Conservation (phyloP, 2,113 vertebrate species). For the Blennius ocellaris region DNA sequence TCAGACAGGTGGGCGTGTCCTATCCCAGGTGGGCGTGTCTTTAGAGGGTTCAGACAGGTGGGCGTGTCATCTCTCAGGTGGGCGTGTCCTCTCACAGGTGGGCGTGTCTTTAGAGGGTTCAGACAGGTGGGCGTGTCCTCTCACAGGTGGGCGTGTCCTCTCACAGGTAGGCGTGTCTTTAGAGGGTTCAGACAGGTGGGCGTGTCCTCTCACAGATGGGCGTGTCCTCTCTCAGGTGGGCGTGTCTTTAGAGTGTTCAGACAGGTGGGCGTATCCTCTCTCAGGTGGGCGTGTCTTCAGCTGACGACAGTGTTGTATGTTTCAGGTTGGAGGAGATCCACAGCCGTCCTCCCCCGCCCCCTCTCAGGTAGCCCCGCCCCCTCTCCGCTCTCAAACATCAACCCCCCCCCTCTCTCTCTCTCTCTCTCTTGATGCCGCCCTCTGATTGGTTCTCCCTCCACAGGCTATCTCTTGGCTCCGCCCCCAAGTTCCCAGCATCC, state of each 20-base stretch:
- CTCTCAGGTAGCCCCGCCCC: constrained; percentile 84
- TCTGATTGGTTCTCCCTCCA: neutral
- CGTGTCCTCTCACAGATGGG: neutral
- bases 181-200: neutral
- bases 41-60: too few species aligned
- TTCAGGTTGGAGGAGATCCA: constrained; percentile 84
- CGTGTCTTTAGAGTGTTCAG: neutral
- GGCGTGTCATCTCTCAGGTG: too few species aligned
- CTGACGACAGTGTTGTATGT: neutral
- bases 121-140: neutral
- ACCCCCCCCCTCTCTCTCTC: too few species aligned
- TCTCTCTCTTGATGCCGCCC: too few species aligned
- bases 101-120: too few species aligned
- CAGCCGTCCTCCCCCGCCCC: constrained; percentile 85
- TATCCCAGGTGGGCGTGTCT: too few species aligned
- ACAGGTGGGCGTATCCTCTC: neutral
- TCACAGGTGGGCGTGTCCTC: neutral
- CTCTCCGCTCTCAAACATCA: too few species aligned
- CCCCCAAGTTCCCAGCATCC: constrained; percentile 83
- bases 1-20: too few species aligned
- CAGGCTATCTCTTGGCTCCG: constrained; percentile 82
- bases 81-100: too few species aligned
- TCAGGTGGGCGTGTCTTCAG: too few species aligned
- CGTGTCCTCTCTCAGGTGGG: neutral
- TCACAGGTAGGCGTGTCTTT: neutral